These are phyloP conservation scores for Punctoribates punctum DNA, from an alignment of 2,888 invertebrate genomes.

Conservation along the genomic window DNA sequence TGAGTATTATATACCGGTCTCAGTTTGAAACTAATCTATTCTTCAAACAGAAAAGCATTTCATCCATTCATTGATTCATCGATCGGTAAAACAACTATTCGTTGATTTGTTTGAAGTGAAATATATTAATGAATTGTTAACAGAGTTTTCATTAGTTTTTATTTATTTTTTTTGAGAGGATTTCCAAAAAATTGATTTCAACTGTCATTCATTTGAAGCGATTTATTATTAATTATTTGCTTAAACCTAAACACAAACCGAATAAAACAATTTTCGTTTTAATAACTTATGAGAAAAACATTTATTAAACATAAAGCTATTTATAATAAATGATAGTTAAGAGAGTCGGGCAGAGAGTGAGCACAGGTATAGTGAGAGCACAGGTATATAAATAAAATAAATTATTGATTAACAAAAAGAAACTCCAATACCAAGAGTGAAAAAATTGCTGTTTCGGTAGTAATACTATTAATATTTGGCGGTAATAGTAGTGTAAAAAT, in stretches of 20 bases:
- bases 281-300: background rate
- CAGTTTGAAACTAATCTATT: too few species aligned
- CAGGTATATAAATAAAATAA: background rate
- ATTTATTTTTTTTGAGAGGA: too few species aligned
- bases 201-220: background rate
- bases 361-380: background rate
- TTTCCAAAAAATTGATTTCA: background rate
- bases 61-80: too few species aligned
- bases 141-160: too few species aligned
- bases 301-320: background rate
- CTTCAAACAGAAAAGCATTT: too few species aligned
- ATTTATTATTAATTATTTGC: slow-evolving; percentile 27
- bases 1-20: too few species aligned
- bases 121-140: too few species aligned
- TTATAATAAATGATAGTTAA: background rate
- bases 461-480: background rate
- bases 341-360: too few species aligned
- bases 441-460: background rate
- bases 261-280: background rate
- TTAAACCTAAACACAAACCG: slow-evolving; percentile 1
- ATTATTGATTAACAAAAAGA: slow-evolving; percentile 9
- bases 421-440: background rate
- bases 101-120: too few species aligned
- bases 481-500: slow-evolving; percentile 5
- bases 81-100: too few species aligned